Base-by-base conservation (phyloP, 2,797 vertebrate genomes). In the Lacerta agilis region DNA sequence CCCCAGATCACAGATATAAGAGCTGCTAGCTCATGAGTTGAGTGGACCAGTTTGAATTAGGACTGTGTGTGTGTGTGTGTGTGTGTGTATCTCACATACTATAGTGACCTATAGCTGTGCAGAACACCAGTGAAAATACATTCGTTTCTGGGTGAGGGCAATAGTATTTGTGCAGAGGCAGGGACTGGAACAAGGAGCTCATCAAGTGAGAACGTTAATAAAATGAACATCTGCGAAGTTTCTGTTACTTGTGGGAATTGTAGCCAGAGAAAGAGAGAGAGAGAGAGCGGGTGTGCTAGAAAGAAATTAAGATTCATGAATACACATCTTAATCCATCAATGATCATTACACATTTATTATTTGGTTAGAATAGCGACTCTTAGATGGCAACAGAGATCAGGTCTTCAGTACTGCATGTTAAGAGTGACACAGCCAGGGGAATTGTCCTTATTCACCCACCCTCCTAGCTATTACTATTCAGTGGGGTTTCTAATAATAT, bases 151-250 rank as follows among this genome's bases (percentile, higher is more conserved):
- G 81, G 41, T 1, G 0, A 87, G 6, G 43, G 79, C 8, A 49
- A 58, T 75, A 4, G 45, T 43, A 82, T 64, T 73, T 85, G 66
- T 86, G 87, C 90, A 81, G 17, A 36, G 73, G 72, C 72, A 23
- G 36, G 66, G 86, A 88, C 23, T 67, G 82, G 82, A 88, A 80
- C 49, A 73, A 25, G 29, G 82, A 80, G 77, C 69, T 85, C 83
- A 85, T 85, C 87, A 85, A 80, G 78, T 38, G 87, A 79, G 69
- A 45, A 49, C 55, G 55, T 85, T 85, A 88, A 88, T 88, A 88
- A 80, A 88, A 88, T 36, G 77, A 88, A 88, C 87, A 85, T 88
- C 87, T 88, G 87, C 45, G 82, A 88, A 80, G 86, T 87, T 82
- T 79, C 58, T 72, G 38, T 75, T 45, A 49, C 82, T 85, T 85